Base-by-base conservation (phyloP, 2,797 vertebrate species). In the Chromis chromis region DNA sequence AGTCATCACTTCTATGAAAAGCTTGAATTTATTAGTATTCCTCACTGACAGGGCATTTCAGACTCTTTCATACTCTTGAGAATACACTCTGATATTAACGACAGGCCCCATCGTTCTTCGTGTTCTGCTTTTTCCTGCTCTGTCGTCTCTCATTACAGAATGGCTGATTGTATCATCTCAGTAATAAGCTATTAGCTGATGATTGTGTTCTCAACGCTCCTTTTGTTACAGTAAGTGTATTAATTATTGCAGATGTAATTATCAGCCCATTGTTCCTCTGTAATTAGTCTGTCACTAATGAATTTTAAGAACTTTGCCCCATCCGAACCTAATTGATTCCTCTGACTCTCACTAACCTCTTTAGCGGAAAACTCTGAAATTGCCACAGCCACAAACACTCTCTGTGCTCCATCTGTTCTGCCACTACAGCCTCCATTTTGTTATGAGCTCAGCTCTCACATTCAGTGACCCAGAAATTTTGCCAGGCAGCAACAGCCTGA, bases 221-320 rank as follows among this genome's bases (percentile, higher is more conserved):
- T 85, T 88, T 93, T 87, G 89, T 91, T 85, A 80, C 75, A 89
- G 79, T 90, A 87, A 89, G 67, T 83, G 70, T 86, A 92, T 94
- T 92, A 88, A 94, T 93, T 93, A 91, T 90, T 92, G 72, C 74
- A 76, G 59, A 88, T 89, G 86, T 90, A 93, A 94, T 94, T 93
- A 94, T 92, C 88, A 87, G 71, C 70, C 65, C 65, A 86, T 91
- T 93, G 89, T 93, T 93, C 57, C 84, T 79, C 68, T 83, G 63
- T 89, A 94, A 94, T 94, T 93, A 90, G 81, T 54, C 83, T 79
- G 79, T 87, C 89, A 85, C 88, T 92, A 93, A 94, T 94, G 81
- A 89, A 91, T 93, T 88, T 91, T 89, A 86, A 88, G 89, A 92
- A 87, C 68, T 76, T 78, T 21, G 8, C 66, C 79, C 66, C 40